These are phyloP conservation scores for Pelusios castaneus DNA, from an alignment of 2,113 vertebrate species.

Conservation along the genomic window DNA sequence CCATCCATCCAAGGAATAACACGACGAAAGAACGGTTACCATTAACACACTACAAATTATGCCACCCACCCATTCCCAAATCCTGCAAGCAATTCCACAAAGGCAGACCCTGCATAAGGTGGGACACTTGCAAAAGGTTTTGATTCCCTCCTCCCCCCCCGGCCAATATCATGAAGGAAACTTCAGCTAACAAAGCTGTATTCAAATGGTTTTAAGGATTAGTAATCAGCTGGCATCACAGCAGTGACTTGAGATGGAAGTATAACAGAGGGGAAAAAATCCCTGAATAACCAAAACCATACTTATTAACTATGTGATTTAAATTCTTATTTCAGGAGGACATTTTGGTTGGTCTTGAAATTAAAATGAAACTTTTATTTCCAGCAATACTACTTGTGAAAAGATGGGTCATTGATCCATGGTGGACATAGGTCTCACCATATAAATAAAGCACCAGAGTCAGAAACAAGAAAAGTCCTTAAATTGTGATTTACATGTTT, in stretches of 20 bases:
- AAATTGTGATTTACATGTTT: slow-evolving; percentile 79
- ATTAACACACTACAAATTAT: not conserved
- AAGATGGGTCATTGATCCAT: slow-evolving; percentile 70
- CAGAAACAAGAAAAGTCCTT: slow-evolving; percentile 58
- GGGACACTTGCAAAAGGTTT: not conserved
- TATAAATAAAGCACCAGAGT: slow-evolving; percentile 79
- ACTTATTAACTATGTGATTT: not conserved
- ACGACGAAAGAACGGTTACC: slow-evolving; percentile 20
- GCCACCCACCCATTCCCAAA: not conserved
- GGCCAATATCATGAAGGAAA: not conserved
- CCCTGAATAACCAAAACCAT: not conserved
- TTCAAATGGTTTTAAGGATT: not conserved
- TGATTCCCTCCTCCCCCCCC: not conserved
- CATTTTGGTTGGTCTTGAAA: slow-evolving; percentile 63
- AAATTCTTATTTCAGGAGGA: slow-evolving; percentile 17
- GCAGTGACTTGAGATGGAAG: not conserved
- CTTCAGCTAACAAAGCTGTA: not conserved
- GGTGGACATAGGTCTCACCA: slow-evolving; percentile 76
- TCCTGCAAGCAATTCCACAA: slow-evolving; percentile 17
- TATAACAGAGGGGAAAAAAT: not conserved
- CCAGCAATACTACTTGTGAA: slow-evolving; percentile 62
- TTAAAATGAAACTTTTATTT: slow-evolving; percentile 69
- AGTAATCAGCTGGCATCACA: not conserved
- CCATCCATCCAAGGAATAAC: slow-evolving; percentile 38
- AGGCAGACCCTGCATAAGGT: slow-evolving; percentile 47